These are phyloP conservation scores for Cyaniris semiargus DNA, from an alignment of 2,888 invertebrate genomes.

Conservation along the genomic window DNA sequence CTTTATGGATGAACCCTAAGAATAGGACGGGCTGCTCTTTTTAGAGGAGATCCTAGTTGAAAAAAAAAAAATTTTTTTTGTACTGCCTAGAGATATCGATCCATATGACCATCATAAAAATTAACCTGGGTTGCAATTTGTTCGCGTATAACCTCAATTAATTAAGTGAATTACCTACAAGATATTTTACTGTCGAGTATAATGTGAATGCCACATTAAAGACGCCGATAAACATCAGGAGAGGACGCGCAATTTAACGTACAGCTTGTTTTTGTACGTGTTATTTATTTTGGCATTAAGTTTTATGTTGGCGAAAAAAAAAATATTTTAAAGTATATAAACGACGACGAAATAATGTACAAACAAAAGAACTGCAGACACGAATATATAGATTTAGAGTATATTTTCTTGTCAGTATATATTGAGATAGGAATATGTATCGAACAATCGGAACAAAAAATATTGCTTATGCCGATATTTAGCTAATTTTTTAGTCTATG, in stretches of 20 bases:
- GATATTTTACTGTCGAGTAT: neutral
- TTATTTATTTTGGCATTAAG: neutral
- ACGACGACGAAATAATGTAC: neutral
- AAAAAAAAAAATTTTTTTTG: neutral
- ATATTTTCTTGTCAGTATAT: too few species aligned
- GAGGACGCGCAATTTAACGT: neutral
- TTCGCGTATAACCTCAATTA: neutral
- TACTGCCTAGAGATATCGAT: neutral
- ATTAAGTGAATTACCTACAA: conserved; percentile 2
- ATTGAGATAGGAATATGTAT: too few species aligned
- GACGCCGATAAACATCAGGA: neutral
- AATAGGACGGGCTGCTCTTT: too few species aligned
- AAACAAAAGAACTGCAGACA: too few species aligned
- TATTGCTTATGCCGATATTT: too few species aligned
- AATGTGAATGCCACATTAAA: conserved; percentile 3
- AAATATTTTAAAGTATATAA: neutral
- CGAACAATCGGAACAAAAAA: too few species aligned
- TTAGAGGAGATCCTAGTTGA: too few species aligned
- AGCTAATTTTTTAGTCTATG: too few species aligned
- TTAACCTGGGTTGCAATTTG: neutral
- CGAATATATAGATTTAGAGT: too few species aligned
- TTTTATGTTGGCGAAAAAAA: neutral
- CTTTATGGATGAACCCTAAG: too few species aligned
- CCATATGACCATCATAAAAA: neutral
- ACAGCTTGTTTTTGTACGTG: neutral